Evolutionary conservation across 1,140 invertebrate genomes (phyloP), one percentile per base, ranked within the genome.

Genomic region (Megalonaias nervosa): DNA sequence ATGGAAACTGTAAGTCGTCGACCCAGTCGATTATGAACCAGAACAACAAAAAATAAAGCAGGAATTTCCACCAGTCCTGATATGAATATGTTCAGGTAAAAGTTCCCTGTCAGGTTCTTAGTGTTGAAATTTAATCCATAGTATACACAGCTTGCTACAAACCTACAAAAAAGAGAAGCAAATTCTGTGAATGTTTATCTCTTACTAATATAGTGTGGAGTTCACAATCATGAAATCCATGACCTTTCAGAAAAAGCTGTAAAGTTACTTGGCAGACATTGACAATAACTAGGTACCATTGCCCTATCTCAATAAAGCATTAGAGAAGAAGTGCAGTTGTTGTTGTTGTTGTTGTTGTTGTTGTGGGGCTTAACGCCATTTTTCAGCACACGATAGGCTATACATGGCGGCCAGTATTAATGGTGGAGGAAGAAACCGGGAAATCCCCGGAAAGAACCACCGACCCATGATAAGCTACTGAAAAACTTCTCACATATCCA

Each of bases 51-150:
- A 14, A 87, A 65, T 17, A 89, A 67, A 38, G 88, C 87, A 69
- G 88, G 88, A 74, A 90, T 86, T 76, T 90, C 89, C 0, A 90
- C 87, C 2, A 90, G 57, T 31, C 88, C 89, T 26, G 87, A 84
- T 26, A 88, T 82, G 61, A 90, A 90, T 57, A 88, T 84, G 79
- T 90, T 90, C 11, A 90, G n/a, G 69, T 90, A 89, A 13, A 83
- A 74, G 77, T 90, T 73, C n/a, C 89, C 89, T 48, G 83, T 81
- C 19, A 90, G 76, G 73, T 89, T 89, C 58, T 82, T 84, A 13
- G 83, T 85, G 73, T 88, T 89, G 67, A 90, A 87, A 57, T 86
- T 85, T 60, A 88, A 75, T 26, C 89, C 89, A 84, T 90, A 90
- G 67, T 90, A 90, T 13, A 90, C 88, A 60, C 83, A 80, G 74